Percentiles rank a stretch among this genome's conserved stretches.
Conservation (phyloP, 2,113 vertebrate species). For the Calyptomena viridis region DNA sequence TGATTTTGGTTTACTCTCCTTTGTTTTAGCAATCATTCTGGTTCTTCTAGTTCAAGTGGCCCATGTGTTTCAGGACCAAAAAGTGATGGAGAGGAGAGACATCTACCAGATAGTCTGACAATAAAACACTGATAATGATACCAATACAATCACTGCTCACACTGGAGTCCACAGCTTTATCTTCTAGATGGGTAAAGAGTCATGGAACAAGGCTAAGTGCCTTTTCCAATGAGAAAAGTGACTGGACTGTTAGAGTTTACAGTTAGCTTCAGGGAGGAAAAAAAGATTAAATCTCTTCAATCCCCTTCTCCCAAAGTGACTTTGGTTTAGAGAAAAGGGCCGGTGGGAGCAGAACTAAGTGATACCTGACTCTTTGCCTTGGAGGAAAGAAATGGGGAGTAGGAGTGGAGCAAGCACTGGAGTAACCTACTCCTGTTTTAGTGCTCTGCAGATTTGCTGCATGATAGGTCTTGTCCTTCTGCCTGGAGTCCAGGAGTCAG, state of each 20-base stretch:
- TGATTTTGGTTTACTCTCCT: background rate
- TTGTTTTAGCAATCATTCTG: background rate
- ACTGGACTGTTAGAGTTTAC: background rate
- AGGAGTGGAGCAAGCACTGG: background rate
- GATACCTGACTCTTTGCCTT: background rate
- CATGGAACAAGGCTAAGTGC: background rate
- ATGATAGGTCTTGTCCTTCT: background rate
- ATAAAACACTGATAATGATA: background rate
- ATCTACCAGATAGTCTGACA: background rate
- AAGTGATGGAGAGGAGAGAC: background rate
- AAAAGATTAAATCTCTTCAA: background rate
- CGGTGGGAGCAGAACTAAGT: background rate
- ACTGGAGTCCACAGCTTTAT: background rate
- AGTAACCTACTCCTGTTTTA: background rate
- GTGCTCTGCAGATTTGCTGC: background rate
- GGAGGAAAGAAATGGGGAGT: background rate
- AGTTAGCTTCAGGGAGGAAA: background rate
- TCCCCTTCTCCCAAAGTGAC: background rate
- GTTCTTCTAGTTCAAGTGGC: background rate
- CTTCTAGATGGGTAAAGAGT: background rate
- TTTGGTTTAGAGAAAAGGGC: background rate
- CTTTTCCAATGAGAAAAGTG: background rate
- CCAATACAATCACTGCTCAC: background rate
- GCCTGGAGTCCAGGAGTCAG: background rate
- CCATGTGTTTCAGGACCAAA: background rate